Conservation (phyloP, 2,113 vertebrate genomes). For the Oncorhynchus masou region DNA sequence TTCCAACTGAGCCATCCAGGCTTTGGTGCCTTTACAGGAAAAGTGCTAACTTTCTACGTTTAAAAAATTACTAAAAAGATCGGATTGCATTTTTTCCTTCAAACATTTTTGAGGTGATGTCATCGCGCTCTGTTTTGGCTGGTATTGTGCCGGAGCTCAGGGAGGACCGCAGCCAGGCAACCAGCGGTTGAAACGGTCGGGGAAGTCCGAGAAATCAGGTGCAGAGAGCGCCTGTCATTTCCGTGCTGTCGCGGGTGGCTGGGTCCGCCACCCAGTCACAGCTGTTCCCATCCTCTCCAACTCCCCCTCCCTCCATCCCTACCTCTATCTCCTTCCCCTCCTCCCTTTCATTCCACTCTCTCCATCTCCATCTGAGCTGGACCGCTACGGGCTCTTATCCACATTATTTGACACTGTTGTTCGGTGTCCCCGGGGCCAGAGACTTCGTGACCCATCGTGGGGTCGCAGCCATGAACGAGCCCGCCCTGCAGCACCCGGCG, state of each 20-base stretch:
- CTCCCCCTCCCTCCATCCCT: slow-evolving; percentile 46
- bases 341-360: slow-evolving; percentile 58
- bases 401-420: slow-evolving; percentile 55
- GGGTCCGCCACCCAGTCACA: slow-evolving; percentile 70
- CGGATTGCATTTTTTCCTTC: slow-evolving; percentile 72
- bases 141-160: slow-evolving; percentile 69
- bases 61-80: slow-evolving; percentile 76
- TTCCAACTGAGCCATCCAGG: slow-evolving; percentile 35
- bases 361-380: slow-evolving; percentile 62
- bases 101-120: slow-evolving; percentile 78
- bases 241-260: slow-evolving; percentile 71
- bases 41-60: slow-evolving; percentile 72
- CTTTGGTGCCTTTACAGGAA: slow-evolving; percentile 34
- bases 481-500: slow-evolving; percentile 59
- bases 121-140: slow-evolving; percentile 75
- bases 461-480: slow-evolving; percentile 71
- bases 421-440: slow-evolving; percentile 61
- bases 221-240: slow-evolving; percentile 75
- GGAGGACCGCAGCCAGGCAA: slow-evolving; percentile 58
- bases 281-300: slow-evolving; percentile 63
- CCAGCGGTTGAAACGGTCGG: slow-evolving; percentile 62
- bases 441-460: slow-evolving; percentile 49
- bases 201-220: slow-evolving; percentile 77
- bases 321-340: slow-evolving; percentile 42
- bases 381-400: slow-evolving; percentile 61